phyloP scores from a whole-genome alignment of 2,888 invertebrate species.

The Xanthorhoe designata region DNA sequence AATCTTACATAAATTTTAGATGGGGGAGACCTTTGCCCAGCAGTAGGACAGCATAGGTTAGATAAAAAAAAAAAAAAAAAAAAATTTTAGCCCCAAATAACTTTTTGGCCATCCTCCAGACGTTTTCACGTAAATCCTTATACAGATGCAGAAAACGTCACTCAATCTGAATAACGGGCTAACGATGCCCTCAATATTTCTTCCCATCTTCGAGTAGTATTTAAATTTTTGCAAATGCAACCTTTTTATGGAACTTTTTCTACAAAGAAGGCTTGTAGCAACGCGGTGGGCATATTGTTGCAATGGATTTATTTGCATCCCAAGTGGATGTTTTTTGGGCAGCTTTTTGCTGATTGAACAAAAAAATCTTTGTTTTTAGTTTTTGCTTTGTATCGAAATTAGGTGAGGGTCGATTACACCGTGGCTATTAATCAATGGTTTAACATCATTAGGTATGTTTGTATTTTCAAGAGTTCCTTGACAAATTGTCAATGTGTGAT shows the following conservation, averaged over 20 bases:
- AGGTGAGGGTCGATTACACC: constrained; percentile 49
- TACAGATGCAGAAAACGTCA: constrained; percentile 62
- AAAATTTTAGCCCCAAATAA: too few species aligned
- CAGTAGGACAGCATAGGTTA: too few species aligned
- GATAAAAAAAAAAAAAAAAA: too few species aligned
- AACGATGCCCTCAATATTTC: constrained; percentile 77
- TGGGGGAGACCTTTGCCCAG: too few species aligned
- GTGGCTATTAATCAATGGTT: constrained; percentile 33
- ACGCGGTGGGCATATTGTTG: constrained; percentile 75
- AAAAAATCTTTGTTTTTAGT: constrained; percentile 67
- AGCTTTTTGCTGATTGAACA: constrained; percentile 73
- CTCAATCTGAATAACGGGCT: constrained; percentile 72
- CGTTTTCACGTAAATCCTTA: constrained; percentile 45
- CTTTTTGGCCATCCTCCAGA: neutral
- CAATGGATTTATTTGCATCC: constrained; percentile 76
- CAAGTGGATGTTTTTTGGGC: constrained; percentile 67
- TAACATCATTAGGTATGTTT: neutral
- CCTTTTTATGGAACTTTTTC: constrained; percentile 44
- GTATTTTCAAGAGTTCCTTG: too few species aligned
- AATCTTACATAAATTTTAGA: too few species aligned
- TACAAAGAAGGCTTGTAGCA: constrained; percentile 37
- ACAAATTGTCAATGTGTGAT: too few species aligned
- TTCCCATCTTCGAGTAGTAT: constrained; percentile 62
- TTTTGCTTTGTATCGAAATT: constrained; percentile 64
- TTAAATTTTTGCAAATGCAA: constrained; percentile 68